Evolutionary conservation across 2,888 invertebrate genomes (phyloP).

Genomic region (Drosophila conformis): DNA sequence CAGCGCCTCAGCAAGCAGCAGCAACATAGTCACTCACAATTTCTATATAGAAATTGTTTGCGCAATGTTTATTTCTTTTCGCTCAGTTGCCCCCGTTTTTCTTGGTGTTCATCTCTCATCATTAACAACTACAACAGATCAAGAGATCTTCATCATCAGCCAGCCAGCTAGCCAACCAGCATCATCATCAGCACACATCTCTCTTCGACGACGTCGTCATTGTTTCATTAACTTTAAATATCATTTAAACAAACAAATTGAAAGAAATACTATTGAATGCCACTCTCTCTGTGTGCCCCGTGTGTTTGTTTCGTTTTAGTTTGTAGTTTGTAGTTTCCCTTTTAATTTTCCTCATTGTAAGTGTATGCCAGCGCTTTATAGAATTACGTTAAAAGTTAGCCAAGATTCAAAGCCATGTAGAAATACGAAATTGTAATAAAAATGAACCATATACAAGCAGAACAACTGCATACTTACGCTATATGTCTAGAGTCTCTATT

Average conservation of each 20-base stretch:
- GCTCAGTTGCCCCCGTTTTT: constrained; percentile 33
- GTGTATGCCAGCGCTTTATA: constrained; percentile 38
- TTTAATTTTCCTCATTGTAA: constrained; percentile 12
- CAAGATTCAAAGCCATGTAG: constrained; percentile 53
- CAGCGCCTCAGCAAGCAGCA: constrained; percentile 22
- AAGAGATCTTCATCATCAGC: constrained; percentile 18
- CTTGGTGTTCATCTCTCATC: constrained; percentile 44
- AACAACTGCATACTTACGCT: constrained; percentile 6
- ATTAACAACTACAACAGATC: constrained; percentile 17
- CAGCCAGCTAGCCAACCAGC: constrained; percentile 6
- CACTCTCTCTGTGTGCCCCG: constrained; percentile 30
- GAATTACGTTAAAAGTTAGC: constrained; percentile 44
- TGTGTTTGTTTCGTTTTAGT: constrained; percentile 62
- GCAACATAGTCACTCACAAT: constrained; percentile 38
- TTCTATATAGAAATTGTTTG: constrained; percentile 57
- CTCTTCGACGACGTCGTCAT: constrained; percentile 24
- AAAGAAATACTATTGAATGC: constrained; percentile 31
- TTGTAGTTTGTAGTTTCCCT: constrained; percentile 39
- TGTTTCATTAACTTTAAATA: constrained; percentile 59
- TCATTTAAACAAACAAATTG: constrained; percentile 45
- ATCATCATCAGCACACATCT: constrained; percentile 4
- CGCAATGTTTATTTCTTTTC: constrained; percentile 66
- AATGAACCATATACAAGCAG: constrained; percentile 13
- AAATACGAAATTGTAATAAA: constrained; percentile 60
- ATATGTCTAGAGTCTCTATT: constrained; percentile 6